Conservation (phyloP, 2,888 invertebrate genomes). For the Chironomus tentans region DNA sequence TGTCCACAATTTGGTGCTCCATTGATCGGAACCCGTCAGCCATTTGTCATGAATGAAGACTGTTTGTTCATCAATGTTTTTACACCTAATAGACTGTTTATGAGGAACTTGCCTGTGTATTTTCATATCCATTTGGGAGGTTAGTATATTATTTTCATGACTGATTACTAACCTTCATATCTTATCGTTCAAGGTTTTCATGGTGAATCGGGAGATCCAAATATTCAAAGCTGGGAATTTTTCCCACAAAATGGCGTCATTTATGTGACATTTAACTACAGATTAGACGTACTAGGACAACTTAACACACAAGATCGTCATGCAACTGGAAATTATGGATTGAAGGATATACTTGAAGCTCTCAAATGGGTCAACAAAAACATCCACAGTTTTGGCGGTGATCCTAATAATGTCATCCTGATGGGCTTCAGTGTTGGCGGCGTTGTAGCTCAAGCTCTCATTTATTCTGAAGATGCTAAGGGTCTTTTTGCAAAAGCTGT, state of each 20-base stretch:
- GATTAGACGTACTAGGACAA: background rate
- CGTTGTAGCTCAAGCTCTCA: background rate
- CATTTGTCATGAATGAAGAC: background rate
- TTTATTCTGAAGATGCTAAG: background rate
- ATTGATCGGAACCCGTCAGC: background rate
- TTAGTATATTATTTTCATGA: background rate
- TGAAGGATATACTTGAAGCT: background rate
- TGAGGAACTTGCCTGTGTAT: background rate
- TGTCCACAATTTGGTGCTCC: constrained; percentile 15
- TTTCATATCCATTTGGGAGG: constrained; percentile 4
- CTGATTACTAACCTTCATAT: background rate
- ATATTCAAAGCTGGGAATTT: constrained; percentile 3
- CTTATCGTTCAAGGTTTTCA: background rate
- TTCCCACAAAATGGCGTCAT: background rate
- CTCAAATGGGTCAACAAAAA: background rate
- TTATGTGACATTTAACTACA: background rate
- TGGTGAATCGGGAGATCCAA: background rate
- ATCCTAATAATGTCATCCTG: background rate
- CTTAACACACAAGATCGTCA: background rate
- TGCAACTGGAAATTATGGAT: constrained; percentile 5
- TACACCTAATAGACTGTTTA: background rate
- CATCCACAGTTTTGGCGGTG: background rate
- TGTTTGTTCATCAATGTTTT: constrained; percentile 4
- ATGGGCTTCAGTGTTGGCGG: background rate
- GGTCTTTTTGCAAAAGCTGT: background rate